These are phyloP conservation scores for Dipus sagitta DNA, from an alignment of 2,797 vertebrate genomes.

Conservation along the genomic window DNA sequence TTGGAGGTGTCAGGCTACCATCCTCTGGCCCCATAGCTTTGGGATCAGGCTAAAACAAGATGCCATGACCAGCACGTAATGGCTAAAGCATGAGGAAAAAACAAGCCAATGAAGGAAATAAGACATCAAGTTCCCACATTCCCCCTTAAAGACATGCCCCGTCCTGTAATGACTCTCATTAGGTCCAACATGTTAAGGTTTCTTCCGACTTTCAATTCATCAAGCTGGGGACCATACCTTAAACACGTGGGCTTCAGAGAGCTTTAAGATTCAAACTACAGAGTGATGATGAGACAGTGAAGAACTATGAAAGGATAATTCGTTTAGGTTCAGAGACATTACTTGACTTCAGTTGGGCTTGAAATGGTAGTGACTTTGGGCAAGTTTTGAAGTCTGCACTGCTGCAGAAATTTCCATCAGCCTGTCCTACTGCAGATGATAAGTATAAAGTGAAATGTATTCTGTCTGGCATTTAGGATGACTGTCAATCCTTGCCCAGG, in stretches of 20 bases:
- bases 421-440: background rate
- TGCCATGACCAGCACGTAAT: too few species aligned
- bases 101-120: background rate
- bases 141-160: too few species aligned
- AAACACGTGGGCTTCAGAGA: background rate
- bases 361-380: background rate
- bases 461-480: background rate
- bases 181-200: background rate
- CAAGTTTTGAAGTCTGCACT: background rate
- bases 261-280: background rate
- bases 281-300: background rate
- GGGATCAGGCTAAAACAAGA: background rate
- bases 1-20: background rate
- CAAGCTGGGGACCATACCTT: background rate
- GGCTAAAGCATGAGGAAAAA: background rate
- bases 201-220: too few species aligned
- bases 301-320: background rate
- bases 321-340: background rate
- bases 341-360: background rate
- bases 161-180: too few species aligned
- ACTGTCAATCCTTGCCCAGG: background rate
- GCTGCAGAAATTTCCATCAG: background rate
- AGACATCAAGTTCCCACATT: accelerated
- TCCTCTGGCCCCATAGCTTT: background rate
- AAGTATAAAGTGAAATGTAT: background rate